Conservation (phyloP, 2,888 invertebrate species). For the Allygus modestus region DNA sequence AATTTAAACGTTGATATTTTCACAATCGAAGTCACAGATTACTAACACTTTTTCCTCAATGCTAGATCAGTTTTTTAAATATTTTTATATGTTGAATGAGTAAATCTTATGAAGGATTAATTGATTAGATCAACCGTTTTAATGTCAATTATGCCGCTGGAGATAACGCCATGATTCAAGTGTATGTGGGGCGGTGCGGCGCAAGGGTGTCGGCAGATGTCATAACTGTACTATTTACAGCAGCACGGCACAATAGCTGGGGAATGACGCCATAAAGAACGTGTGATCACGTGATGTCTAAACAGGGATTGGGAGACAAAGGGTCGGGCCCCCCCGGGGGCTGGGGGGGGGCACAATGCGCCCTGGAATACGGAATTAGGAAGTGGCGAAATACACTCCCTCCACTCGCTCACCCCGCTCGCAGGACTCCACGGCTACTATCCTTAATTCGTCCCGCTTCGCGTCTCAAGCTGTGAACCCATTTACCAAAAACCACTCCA, state of each 20-base stretch:
- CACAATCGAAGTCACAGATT: too few species aligned
- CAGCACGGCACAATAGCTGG: constrained; percentile 13
- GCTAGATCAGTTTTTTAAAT: too few species aligned
- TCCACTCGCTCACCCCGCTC: constrained; percentile 7
- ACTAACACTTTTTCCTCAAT: too few species aligned
- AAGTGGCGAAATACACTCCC: constrained; percentile 33
- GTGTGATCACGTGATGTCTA: constrained; percentile 55
- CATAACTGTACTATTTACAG: constrained; percentile 57
- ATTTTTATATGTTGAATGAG: too few species aligned
- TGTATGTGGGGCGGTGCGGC: neutral
- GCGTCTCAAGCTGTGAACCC: constrained; percentile 40
- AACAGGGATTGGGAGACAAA: constrained; percentile 57
- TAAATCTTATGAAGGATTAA: too few species aligned
- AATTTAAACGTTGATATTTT: too few species aligned
- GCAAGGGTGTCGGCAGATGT: constrained; percentile 42
- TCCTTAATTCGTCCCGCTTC: constrained; percentile 47
- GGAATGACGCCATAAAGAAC: constrained; percentile 57
- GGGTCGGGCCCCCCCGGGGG: constrained; percentile 22
- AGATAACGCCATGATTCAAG: too few species aligned
- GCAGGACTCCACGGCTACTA: constrained; percentile 41
- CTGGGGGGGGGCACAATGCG: neutral
- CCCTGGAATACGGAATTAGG: constrained; percentile 52
- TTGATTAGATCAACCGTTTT: too few species aligned
- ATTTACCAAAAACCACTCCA: constrained; percentile 54
- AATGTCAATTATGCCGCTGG: too few species aligned